Conservation (phyloP, 1,140 invertebrate genomes). For the Campodea augens region DNA sequence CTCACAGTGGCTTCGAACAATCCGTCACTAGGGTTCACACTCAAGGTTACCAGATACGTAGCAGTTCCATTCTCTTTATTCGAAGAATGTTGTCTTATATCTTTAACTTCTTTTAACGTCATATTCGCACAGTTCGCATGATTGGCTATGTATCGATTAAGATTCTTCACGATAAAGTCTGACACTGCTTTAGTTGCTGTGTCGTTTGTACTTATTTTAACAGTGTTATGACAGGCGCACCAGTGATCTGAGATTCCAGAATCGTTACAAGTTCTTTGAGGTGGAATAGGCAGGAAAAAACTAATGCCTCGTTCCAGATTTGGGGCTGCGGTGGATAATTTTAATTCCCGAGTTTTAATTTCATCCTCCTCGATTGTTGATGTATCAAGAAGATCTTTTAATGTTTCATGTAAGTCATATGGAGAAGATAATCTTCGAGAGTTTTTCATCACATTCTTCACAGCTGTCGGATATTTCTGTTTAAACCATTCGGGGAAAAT, state of each 20-base stretch:
- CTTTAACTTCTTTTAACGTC: slow-evolving; percentile 29
- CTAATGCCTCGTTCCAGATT: slow-evolving; percentile 41
- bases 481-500: slow-evolving; percentile 53
- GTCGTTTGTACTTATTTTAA: slow-evolving; percentile 17
- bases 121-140: slow-evolving; percentile 30
- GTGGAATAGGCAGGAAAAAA: slow-evolving; percentile 47
- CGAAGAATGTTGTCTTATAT: slow-evolving; percentile 26
- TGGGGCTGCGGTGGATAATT: slow-evolving; percentile 21
- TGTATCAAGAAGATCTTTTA: slow-evolving; percentile 37
- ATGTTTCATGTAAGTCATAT: slow-evolving; percentile 59
- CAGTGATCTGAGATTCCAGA: slow-evolving; percentile 60
- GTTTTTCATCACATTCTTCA: slow-evolving; percentile 47
- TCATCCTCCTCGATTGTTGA: slow-evolving; percentile 17
- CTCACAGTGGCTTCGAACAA: slow-evolving; percentile 51
- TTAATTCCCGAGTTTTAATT: slow-evolving; percentile 19
- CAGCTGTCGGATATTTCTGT: slow-evolving; percentile 36
- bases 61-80: slow-evolving; percentile 19
- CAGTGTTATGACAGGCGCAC: slow-evolving; percentile 52
- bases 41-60: slow-evolving; percentile 43
- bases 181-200: slow-evolving; percentile 22
- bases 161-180: slow-evolving; percentile 32
- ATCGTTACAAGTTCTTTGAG: slow-evolving; percentile 46
- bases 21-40: slow-evolving; percentile 42
- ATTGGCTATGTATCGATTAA: slow-evolving; percentile 37
- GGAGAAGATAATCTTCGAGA: slow-evolving; percentile 53